phyloP scores from a whole-genome alignment of 2,113 vertebrate species.

The Redunca redunca region DNA sequence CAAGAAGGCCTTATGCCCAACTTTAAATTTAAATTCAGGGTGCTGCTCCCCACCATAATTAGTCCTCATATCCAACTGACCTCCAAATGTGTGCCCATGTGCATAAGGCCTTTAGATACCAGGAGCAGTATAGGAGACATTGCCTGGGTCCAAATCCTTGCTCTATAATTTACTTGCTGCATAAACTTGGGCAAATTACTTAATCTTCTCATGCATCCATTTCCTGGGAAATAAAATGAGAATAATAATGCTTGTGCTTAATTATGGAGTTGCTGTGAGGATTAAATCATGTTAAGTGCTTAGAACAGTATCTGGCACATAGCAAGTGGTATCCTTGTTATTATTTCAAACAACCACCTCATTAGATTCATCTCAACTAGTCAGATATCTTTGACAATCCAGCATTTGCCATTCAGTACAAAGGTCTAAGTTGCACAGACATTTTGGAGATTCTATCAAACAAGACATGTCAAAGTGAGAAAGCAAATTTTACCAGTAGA shows the following conservation, averaged over 20 bases:
- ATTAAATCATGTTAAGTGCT: background rate
- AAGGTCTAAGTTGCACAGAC: background rate
- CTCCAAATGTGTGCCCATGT: background rate
- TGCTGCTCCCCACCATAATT: background rate
- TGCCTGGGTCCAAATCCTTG: background rate
- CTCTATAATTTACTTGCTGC: background rate
- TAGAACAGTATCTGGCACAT: background rate
- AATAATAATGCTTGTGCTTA: background rate
- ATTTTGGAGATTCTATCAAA: background rate
- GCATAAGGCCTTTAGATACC: background rate
- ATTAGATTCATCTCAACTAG: background rate
- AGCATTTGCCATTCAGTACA: background rate
- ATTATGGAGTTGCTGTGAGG: background rate
- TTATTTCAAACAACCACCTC: background rate
- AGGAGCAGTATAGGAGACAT: background rate
- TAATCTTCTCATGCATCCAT: background rate
- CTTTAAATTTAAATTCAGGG: constrained; percentile 10
- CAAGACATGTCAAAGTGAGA: background rate
- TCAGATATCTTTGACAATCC: background rate
- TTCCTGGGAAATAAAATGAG: background rate
- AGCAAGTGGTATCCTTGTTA: background rate
- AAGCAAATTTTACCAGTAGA: background rate
- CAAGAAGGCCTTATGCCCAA: background rate
- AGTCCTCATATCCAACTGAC: background rate
- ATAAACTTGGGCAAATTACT: background rate